Evolutionary conservation across 2,797 vertebrate species (phyloP).

Genomic region (Enteromius mattozi): DNA sequence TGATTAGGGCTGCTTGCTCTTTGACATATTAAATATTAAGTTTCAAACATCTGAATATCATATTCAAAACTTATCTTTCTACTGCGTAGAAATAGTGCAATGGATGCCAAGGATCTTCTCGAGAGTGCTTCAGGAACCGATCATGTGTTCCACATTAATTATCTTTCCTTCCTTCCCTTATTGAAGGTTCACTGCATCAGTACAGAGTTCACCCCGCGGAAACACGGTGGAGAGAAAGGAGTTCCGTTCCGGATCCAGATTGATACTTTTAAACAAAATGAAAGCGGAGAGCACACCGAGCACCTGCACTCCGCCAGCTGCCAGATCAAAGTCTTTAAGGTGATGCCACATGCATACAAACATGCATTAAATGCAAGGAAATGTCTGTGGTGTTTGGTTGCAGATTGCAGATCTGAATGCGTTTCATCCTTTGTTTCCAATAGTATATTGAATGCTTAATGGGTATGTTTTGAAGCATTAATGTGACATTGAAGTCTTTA

Average conservation of each 20-base stretch:
- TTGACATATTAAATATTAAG: conserved; percentile 24
- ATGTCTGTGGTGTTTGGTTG: neutral
- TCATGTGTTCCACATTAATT: neutral
- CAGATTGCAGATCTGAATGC: neutral
- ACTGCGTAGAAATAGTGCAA: neutral
- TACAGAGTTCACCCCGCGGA: conserved; percentile 94
- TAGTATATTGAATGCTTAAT: neutral
- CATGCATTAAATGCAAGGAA: conserved; percentile 5
- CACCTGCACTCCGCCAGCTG: conserved; percentile 94
- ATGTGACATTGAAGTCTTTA: neutral
- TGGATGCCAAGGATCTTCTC: neutral
- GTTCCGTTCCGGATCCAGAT: conserved; percentile 95
- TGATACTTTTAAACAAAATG: conserved; percentile 89
- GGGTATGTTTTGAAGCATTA: neutral
- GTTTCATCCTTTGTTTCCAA: neutral
- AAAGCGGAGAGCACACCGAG: conserved; percentile 87
- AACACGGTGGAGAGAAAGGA: conserved; percentile 95
- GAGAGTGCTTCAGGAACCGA: neutral
- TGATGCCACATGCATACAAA: conserved; percentile 62
- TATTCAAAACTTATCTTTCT: neutral
- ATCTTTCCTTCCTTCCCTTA: neutral
- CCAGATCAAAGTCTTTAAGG: conserved; percentile 99
- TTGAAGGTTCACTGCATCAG: conserved; percentile 95
- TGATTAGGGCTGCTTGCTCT: neutral
- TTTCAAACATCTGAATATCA: conserved; percentile 24